Percentiles rank a stretch among this genome's conserved stretches.
Evolutionary conservation across 2,888 invertebrate species (phyloP).

Genomic region (Nematopogon swammerdamellus): DNA sequence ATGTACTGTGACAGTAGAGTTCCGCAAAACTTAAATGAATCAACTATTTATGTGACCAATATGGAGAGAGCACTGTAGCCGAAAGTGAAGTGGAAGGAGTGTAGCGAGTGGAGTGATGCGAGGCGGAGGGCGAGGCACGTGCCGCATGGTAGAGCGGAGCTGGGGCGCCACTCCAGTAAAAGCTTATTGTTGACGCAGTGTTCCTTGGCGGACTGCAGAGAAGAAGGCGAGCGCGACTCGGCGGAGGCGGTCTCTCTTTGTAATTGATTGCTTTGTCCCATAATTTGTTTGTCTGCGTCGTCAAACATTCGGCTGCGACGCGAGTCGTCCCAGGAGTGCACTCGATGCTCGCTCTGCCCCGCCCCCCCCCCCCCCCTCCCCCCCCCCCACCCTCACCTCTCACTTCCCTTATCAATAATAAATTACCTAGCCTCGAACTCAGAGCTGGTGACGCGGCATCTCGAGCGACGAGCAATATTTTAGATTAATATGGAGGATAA

Average conservation of each 20-base stretch:
- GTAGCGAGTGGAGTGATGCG: conserved; percentile 8
- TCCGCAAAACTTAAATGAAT: background rate
- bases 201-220: conserved; percentile 31
- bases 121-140: conserved; percentile 29
- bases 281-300: conserved; percentile 50
- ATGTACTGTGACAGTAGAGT: background rate
- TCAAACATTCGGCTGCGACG: conserved; percentile 22
- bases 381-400: conserved; percentile 30
- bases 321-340: conserved; percentile 38
- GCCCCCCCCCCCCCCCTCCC: conserved; percentile 34
- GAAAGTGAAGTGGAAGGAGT: background rate
- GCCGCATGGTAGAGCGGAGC: too few species aligned
- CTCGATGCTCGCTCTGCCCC: too few species aligned
- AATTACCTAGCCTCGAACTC: conserved; percentile 16
- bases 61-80: background rate
- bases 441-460: background rate
- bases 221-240: background rate
- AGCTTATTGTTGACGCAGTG: conserved; percentile 53
- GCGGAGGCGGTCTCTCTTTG: conserved; percentile 42
- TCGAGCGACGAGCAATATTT: background rate
- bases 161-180: conserved; percentile 30
- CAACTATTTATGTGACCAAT: background rate
- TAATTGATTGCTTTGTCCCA: conserved; percentile 57
- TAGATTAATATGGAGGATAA: too few species aligned
- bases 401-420: conserved; percentile 48